These are phyloP conservation scores for Meriones psammophilus DNA, from an alignment of 2,797 vertebrate genomes.

Conservation along the genomic window DNA sequence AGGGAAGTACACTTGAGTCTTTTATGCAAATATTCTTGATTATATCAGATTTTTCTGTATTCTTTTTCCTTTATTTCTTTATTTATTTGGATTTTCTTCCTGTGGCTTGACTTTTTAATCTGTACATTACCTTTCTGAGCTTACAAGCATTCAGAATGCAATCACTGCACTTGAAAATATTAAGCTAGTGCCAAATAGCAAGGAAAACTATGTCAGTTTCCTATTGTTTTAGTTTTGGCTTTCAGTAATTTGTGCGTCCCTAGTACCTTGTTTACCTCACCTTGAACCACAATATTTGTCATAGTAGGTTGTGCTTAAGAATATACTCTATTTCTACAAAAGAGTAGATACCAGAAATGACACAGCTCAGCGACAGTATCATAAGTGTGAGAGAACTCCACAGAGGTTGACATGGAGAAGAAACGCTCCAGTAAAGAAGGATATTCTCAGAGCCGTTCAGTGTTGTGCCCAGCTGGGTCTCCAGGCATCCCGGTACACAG, in stretches of 20 bases:
- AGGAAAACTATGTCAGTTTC: not conserved
- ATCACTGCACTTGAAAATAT: not conserved
- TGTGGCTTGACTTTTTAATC: not conserved
- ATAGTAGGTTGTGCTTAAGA: not conserved
- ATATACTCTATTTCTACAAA: not conserved
- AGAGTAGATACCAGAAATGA: not conserved
- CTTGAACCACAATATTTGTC: not conserved
- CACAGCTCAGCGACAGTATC: not conserved
- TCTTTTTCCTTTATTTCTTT: not conserved
- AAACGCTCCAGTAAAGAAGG: not conserved
- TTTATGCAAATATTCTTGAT: not conserved
- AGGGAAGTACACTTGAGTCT: not conserved
- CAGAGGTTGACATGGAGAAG: not conserved
- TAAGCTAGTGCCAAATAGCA: not conserved
- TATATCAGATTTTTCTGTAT: not conserved
- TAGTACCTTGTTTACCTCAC: not conserved
- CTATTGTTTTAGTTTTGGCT: not conserved
- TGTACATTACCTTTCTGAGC: not conserved
- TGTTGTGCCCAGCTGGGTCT: not conserved
- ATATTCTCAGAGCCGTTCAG: not conserved
- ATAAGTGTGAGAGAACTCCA: not conserved
- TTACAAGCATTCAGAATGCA: not conserved
- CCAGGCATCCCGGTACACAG: fast-evolving
- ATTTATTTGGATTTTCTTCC: not conserved
- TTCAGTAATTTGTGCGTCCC: not conserved